Evolutionary conservation across 2,888 invertebrate species (phyloP), one percentile per base, ranked within the genome.

Genomic region (Ryuthela nishihirai): DNA sequence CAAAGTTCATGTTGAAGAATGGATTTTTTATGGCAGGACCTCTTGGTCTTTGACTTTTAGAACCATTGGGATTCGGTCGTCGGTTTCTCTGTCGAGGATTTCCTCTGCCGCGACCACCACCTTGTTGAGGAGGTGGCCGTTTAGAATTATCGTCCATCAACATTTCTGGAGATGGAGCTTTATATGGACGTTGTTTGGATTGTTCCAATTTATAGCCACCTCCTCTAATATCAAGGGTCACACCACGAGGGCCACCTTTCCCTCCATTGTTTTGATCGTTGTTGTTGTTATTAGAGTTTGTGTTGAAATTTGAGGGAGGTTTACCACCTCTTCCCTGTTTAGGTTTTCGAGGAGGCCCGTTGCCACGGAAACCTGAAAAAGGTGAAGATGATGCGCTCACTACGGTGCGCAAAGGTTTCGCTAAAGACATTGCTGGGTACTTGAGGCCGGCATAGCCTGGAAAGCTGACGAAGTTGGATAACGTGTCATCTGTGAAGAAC

Each of bases 181-280:
- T 59, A 18, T 47, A 53, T 4, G 52, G 59, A 5, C 18, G 24
- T 5, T 26, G 26, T 4, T 43, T 40, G 1, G 39, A 34, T 4
- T 41, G 52, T 18, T 59, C 59, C 9, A 59, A 7, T 53, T 47
- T 53, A 23, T 59, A 59, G 2, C 59, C 59, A 4, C 59, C 59
- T 24, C 59, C 59, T 39, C 53, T 47, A 3, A 59, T 26, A 17
- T 59, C 59, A 12, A 59, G 15, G 6, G 59, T 59, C 5, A 59
- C 53, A 20, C 44, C 53, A 7, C 59, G 38, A 35, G 20, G 23
- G 12, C 12, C 29, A 9, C 12, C 9, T 29, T 29, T 29, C 18
- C 46, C 49, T 20, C n/a, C n/a, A n/a, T n/a, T n/a, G n/a, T n/a
- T n/a, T n/a, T n/a, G n/a, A n/a, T n/a, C n/a, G n/a, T n/a, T n/a